Base-by-base conservation (phyloP, 2,888 invertebrate species). In the Idaea biselata region DNA sequence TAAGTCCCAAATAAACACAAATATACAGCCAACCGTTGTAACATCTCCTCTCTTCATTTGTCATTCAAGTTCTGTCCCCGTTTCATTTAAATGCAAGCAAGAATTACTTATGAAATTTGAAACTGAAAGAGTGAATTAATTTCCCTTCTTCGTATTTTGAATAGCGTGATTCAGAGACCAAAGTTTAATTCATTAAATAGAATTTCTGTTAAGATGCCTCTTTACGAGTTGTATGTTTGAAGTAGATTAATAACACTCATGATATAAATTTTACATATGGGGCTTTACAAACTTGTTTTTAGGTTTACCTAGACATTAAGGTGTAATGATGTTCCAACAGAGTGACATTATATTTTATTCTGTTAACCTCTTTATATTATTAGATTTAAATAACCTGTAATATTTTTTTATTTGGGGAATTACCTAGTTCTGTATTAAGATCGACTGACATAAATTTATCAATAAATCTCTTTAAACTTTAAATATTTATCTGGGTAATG, bases 21-120 rank as follows among this genome's bases (percentile, higher is more conserved):
- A 0, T 56, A 56, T 14, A 56, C 56, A 17, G 18, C 18, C 44
- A 60, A 14, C 55, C 55, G 33, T 16, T 44, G 33, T 44, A n/a
- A 18, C 16, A 55, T 18, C 32, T 16, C 55, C 54, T 55, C 60
- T 60, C 31, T 55, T 71, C 70, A 71, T 72, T 72, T 75, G 72
- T 76, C 68, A 72, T 74, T 70, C 65, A 67, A 63, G 68, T 68
- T 65, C 55, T 58, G 65, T 33, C 63, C 63, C 60, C 59, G 56
- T 63, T 68, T 66, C 64, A 64, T 66, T 62, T 59, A 62, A 64
- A 64, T 64, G 58, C 62, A 55, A 17, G 58, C 62, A 55, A 17
- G 56, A 56, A 56, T 56, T 56, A 56, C 56, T 18, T 18, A 56
- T 17, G 17, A 56, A 64, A 66, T 63, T 60, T 60, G 64, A 62